Conservation (phyloP, 2,797 vertebrate genomes). For the Epinephelus coioides region DNA sequence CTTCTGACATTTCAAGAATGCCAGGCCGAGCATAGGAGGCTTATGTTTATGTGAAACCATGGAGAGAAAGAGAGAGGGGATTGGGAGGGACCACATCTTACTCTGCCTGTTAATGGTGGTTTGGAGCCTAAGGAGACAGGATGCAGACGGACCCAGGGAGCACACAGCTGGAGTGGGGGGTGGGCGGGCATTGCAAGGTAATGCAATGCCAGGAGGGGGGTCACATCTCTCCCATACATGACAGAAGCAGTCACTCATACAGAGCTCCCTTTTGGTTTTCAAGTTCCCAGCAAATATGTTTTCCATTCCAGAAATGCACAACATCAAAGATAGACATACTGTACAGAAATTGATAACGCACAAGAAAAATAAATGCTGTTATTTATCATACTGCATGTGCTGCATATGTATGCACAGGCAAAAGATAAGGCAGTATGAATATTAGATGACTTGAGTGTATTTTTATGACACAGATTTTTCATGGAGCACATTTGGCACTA, state of each 20-base stretch:
- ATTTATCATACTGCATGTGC: conserved; percentile 19
- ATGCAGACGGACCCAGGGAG: conserved; percentile 50
- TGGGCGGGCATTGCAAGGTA: conserved; percentile 39
- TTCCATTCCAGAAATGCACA: conserved; percentile 8
- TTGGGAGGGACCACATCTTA: conserved; percentile 40
- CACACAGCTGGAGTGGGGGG: conserved; percentile 57
- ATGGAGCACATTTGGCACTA: conserved; percentile 19
- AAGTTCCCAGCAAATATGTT: not conserved
- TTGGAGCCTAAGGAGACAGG: conserved; percentile 65
- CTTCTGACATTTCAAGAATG: conserved; percentile 81
- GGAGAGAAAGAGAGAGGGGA: conserved; percentile 42
- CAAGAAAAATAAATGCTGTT: conserved; percentile 8
- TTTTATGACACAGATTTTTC: conserved; percentile 33
- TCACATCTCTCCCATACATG: conserved; percentile 40
- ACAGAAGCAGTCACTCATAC: conserved; percentile 56
- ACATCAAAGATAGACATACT: conserved; percentile 3
- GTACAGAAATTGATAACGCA: conserved; percentile 24
- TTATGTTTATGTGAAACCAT: conserved; percentile 63
- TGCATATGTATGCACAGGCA: conserved; percentile 2
- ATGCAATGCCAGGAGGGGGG: conserved; percentile 41
- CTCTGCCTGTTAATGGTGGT: conserved; percentile 74
- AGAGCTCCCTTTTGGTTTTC: conserved; percentile 31
- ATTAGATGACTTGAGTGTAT: conserved; percentile 27
- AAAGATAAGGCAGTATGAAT: conserved; percentile 25
- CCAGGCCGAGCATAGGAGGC: conserved; percentile 62